phyloP scores from a whole-genome alignment of 2,797 vertebrate genomes.

The Graptemys geographica region DNA sequence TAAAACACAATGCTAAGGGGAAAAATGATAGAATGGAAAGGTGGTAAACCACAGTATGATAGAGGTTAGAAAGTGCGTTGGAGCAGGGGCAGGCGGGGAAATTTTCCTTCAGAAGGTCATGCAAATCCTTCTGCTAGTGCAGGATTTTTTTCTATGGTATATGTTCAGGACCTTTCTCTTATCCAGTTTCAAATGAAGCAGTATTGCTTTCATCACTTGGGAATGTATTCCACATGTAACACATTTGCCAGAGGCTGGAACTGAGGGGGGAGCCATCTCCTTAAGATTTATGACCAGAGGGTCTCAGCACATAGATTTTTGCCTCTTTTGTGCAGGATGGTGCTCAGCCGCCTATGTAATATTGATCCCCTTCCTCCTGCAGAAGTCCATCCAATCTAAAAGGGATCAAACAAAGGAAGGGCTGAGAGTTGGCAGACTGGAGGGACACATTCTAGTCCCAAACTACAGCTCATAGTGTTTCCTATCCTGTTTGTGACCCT shows the following conservation, averaged over 20 bases:
- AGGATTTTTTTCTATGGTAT: slow-evolving; percentile 7
- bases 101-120: slow-evolving; percentile 56
- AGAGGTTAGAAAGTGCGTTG: slow-evolving; percentile 31
- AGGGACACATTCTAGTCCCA: neutral
- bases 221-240: slow-evolving; percentile 69
- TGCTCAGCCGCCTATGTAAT: neutral
- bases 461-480: neutral
- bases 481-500: neutral
- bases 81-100: slow-evolving; percentile 15
- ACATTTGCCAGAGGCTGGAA: slow-evolving; percentile 60
- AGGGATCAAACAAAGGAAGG: neutral
- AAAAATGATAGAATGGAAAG: slow-evolving; percentile 26
- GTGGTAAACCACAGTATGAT: slow-evolving; percentile 42
- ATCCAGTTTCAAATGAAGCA: slow-evolving; percentile 59
- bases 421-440: neutral
- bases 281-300: neutral
- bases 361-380: neutral
- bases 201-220: slow-evolving; percentile 59
- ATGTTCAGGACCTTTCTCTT: slow-evolving; percentile 37
- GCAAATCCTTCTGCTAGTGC: neutral
- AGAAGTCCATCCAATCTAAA: neutral
- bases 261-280: slow-evolving; percentile 45
- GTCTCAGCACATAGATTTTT: neutral
- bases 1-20: slow-evolving; percentile 48
- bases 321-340: neutral